Evolutionary conservation across 2,797 vertebrate genomes (phyloP).

Genomic region (Bradypus variegatus): DNA sequence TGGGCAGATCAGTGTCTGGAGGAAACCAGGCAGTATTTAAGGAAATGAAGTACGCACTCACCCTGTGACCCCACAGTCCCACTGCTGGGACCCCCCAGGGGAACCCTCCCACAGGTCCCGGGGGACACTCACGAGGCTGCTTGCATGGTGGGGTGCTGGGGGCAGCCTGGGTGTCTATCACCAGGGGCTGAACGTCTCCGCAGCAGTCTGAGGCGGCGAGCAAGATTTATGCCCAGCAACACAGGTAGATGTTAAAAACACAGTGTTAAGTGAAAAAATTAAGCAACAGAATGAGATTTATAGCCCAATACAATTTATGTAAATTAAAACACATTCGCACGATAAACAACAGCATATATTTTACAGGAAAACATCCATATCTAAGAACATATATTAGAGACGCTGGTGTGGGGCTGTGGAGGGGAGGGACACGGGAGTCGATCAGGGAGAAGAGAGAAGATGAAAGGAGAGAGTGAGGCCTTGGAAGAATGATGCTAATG

Average conservation of each 20-base stretch:
- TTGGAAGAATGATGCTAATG: rapidly evolving
- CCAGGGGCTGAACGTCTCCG: neutral
- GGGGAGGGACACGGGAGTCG: neutral
- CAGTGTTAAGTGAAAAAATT: conserved; percentile 34
- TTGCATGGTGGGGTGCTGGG: neutral
- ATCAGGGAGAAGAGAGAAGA: neutral
- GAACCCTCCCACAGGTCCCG: rapidly evolving
- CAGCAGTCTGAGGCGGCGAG: neutral
- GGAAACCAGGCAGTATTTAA: neutral
- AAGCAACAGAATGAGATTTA: conserved; percentile 53
- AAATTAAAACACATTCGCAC: conserved; percentile 48
- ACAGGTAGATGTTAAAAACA: conserved; percentile 39
- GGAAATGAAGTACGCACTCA: rapidly evolving
- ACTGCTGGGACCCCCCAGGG: neutral
- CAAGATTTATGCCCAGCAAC: neutral
- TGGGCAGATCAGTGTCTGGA: neutral
- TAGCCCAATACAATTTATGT: conserved; percentile 48
- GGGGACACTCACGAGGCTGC: too few species aligned
- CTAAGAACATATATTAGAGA: neutral
- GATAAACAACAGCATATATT: neutral
- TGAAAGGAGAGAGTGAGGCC: neutral
- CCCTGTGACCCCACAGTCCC: rapidly evolving
- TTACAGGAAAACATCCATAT: neutral
- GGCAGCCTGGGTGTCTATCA: neutral
- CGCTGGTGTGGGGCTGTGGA: neutral